A percentile compares a stretch with the other conserved stretches of the same genome.
phyloP scores from a whole-genome alignment of 2,888 invertebrate genomes.

The Epsilonema sp. region DNA sequence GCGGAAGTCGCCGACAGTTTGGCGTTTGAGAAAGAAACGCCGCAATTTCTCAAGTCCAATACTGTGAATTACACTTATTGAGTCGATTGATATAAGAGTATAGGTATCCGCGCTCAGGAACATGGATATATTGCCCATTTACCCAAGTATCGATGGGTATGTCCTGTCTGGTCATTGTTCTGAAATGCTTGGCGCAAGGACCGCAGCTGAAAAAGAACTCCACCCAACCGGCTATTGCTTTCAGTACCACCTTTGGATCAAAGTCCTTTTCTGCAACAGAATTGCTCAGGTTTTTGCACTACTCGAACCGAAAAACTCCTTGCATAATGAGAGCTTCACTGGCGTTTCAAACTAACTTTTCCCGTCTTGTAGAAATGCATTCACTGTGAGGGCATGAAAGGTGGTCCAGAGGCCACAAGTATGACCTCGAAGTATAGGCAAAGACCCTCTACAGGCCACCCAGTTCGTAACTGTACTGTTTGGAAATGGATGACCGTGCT shows the following conservation, averaged over 20 bases:
- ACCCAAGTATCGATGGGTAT: slow-evolving; percentile 23
- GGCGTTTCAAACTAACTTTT: slow-evolving; percentile 10
- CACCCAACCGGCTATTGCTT: slow-evolving; percentile 69
- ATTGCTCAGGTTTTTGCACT: too few species aligned
- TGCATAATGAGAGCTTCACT: too few species aligned
- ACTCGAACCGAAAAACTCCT: too few species aligned
- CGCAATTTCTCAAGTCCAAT: too few species aligned
- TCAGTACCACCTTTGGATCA: slow-evolving; percentile 47
- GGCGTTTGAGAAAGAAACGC: background rate
- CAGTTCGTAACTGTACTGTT: slow-evolving; percentile 34
- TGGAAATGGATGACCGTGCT: slow-evolving; percentile 4
- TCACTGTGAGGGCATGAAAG: slow-evolving; percentile 74
- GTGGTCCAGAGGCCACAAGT: slow-evolving; percentile 85
- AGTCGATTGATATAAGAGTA: too few species aligned
- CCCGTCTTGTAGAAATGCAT: slow-evolving; percentile 38
- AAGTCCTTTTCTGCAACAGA: slow-evolving; percentile 10
- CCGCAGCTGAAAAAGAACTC: slow-evolving; percentile 80
- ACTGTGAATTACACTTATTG: too few species aligned
- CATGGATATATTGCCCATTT: too few species aligned
- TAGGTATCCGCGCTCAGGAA: too few species aligned
- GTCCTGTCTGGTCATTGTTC: slow-evolving; percentile 50
- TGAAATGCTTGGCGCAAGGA: slow-evolving; percentile 71
- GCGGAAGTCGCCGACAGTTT: too few species aligned
- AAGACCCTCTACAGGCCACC: slow-evolving; percentile 58
- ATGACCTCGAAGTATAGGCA: slow-evolving; percentile 54